phyloP scores from a whole-genome alignment of 1,140 invertebrate species.

The Drosophila saltans region DNA sequence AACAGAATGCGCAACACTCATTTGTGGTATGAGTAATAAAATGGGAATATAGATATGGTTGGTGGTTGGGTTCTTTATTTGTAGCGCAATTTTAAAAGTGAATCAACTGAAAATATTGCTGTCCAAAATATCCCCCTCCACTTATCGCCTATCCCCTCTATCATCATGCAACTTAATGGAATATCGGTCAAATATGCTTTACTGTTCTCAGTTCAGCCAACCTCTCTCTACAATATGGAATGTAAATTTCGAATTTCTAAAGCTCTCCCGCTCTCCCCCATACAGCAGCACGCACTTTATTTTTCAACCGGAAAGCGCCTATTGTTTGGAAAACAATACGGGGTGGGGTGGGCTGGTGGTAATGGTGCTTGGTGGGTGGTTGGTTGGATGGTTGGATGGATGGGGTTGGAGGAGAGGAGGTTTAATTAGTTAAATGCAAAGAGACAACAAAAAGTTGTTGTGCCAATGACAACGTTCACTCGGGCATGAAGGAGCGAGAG shows the following conservation, averaged over 20 bases:
- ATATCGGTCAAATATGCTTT: constrained; percentile 51
- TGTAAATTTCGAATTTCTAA: constrained; percentile 45
- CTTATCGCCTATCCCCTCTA: neutral
- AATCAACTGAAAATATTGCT: constrained; percentile 13
- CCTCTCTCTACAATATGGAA: constrained; percentile 1
- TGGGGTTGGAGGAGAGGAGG: constrained; percentile 5
- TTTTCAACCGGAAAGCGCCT: constrained; percentile 67
- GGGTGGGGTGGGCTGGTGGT: neutral
- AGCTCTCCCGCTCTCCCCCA: constrained; percentile 18
- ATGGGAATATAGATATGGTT: neutral
- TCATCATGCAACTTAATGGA: constrained; percentile 8
- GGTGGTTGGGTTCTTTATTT: constrained; percentile 13
- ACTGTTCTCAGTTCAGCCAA: constrained; percentile 38
- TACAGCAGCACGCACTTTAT: constrained; percentile 61
- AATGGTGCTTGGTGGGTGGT: neutral
- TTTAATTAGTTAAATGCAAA: constrained; percentile 77
- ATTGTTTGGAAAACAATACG: constrained; percentile 43
- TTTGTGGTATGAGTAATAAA: constrained; percentile 59
- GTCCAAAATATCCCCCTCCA: neutral
- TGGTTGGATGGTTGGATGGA: neutral
- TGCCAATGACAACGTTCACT: constrained; percentile 73
- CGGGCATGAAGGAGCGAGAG: constrained; percentile 56
- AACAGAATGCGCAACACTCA: constrained; percentile 6
- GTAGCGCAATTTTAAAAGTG: constrained; percentile 43
- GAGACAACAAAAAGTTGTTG: constrained; percentile 69